Evolutionary conservation across 2,797 vertebrate genomes (phyloP).

Genomic region (Poecilia wingei): DNA sequence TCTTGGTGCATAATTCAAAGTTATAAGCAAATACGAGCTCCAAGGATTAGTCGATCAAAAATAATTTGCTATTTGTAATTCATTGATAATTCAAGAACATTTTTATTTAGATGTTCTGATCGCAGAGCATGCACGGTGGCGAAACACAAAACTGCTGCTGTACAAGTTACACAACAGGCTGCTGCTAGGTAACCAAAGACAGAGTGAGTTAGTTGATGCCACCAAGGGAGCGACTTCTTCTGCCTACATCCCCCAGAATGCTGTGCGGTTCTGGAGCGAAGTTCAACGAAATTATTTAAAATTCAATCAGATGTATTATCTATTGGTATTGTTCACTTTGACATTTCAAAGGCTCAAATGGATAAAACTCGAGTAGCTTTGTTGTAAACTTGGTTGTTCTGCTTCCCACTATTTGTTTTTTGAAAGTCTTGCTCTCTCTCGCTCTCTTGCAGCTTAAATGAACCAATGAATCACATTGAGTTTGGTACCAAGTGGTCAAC

Average conservation of each 20-base stretch:
- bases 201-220: no score
- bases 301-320: no score
- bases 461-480: not conserved
- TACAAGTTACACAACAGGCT: no score
- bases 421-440: not conserved
- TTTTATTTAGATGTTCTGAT: not conserved
- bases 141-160: no score
- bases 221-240: no score
- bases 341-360: no score
- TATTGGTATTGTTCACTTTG: no score
- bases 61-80: not conserved
- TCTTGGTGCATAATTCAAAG: not conserved
- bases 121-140: no score
- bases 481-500: not conserved
- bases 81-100: not conserved
- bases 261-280: no score
- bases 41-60: not conserved
- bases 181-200: no score
- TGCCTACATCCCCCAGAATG: no score
- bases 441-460: not conserved
- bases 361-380: not conserved
- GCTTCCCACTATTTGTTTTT: not conserved
- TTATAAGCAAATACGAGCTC: not conserved
- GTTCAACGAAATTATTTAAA: no score
- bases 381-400: not conserved